Evolutionary conservation across 2,888 invertebrate genomes (phyloP).

Genomic region (Sabellastarte sp.): DNA sequence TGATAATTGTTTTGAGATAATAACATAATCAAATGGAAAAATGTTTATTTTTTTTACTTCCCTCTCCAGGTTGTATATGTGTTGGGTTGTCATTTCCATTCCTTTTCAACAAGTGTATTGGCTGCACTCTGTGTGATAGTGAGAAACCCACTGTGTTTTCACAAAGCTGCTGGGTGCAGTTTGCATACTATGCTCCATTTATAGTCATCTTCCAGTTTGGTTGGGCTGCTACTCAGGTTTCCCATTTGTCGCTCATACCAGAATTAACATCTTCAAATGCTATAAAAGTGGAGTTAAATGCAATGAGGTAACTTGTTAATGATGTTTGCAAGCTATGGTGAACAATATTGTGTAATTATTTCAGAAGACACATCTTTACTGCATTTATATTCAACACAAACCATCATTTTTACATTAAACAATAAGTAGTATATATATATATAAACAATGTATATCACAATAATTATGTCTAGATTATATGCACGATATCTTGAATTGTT

Average conservation of each 20-base stretch:
- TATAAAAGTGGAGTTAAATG: conserved; percentile 60
- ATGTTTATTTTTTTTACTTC: too few species aligned
- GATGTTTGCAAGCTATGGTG: too few species aligned
- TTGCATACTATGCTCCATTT: conserved; percentile 62
- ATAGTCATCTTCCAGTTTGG: conserved; percentile 79
- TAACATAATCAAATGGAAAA: too few species aligned
- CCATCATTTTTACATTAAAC: too few species aligned
- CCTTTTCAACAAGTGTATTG: conserved; percentile 77
- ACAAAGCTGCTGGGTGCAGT: conserved; percentile 63
- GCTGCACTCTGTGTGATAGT: conserved; percentile 64
- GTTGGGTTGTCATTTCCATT: conserved; percentile 81
- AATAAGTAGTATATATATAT: too few species aligned
- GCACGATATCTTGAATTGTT: too few species aligned
- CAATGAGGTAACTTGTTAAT: conserved; percentile 61
- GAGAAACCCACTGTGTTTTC: background rate
- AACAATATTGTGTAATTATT: too few species aligned
- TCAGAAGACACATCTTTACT: too few species aligned
- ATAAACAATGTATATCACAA: too few species aligned
- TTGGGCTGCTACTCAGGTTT: conserved; percentile 89
- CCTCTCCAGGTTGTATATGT: conserved; percentile 67
- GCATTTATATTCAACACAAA: too few species aligned
- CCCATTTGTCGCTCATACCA: conserved; percentile 84
- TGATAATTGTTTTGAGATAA: too few species aligned
- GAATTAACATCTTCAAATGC: conserved; percentile 56
- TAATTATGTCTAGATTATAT: too few species aligned